Conservation (phyloP, 1,140 invertebrate species). For the Lerema accius region DNA sequence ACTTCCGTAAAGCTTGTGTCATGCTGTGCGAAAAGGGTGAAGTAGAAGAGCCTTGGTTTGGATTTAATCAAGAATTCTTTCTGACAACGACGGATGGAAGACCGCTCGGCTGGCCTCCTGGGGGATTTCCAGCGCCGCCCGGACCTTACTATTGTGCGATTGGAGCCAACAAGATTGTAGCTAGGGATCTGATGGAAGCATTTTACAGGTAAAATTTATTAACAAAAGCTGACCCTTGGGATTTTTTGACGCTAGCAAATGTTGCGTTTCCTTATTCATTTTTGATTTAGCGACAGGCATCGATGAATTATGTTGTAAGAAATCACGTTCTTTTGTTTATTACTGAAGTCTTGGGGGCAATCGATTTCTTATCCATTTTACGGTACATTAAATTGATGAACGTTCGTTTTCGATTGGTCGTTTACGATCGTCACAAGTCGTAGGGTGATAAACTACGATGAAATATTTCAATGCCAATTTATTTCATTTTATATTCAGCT, state of each 20-base stretch:
- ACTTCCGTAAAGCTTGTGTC: conserved; percentile 89
- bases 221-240: background rate
- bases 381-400: too few relatives aligned
- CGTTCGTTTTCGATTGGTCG: too few relatives aligned
- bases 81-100: conserved; percentile 89
- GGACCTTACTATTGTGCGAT: conserved; percentile 90
- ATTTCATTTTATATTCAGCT: too few relatives aligned
- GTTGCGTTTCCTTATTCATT: too few relatives aligned
- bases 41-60: conserved; percentile 96
- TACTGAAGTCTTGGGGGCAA: too few relatives aligned
- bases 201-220: conserved; percentile 83
- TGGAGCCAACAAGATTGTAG: conserved; percentile 96
- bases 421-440: too few relatives aligned
- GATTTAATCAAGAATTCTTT: conserved; percentile 93
- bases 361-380: too few relatives aligned
- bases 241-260: background rate
- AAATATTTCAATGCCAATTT: too few relatives aligned
- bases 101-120: conserved; percentile 94
- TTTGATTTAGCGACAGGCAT: too few relatives aligned
- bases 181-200: conserved; percentile 96
- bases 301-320: too few relatives aligned
- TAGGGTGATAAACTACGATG: too few relatives aligned
- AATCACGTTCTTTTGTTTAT: too few relatives aligned
- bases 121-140: conserved; percentile 87
- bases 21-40: conserved; percentile 89